Conservation (phyloP, 2,888 invertebrate genomes). For the Clivina fossor region DNA sequence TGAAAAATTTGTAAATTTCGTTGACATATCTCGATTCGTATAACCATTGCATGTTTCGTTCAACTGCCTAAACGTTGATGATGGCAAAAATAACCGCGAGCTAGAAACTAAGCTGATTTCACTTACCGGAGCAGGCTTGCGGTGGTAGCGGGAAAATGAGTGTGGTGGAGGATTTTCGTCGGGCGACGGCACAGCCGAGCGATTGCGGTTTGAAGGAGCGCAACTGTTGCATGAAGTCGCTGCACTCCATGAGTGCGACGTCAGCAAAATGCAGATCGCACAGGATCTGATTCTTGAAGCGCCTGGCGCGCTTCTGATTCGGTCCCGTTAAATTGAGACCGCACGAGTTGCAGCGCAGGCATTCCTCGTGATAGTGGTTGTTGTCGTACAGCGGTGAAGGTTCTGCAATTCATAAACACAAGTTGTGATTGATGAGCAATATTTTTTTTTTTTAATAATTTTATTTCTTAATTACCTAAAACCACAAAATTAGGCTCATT, state of each 20-base stretch:
- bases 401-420: conserved; percentile 62
- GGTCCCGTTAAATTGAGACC: conserved; percentile 90
- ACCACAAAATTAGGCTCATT: too few relatives aligned
- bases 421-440: too few relatives aligned
- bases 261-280: conserved; percentile 96
- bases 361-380: conserved; percentile 97
- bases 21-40: too few relatives aligned
- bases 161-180: conserved; percentile 91
- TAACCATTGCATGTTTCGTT: too few relatives aligned
- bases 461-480: too few relatives aligned
- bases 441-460: too few relatives aligned
- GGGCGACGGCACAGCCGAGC: conserved; percentile 90
- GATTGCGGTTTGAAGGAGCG: conserved; percentile 95
- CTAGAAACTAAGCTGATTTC: too few relatives aligned
- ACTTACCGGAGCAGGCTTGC: conserved; percentile 88
- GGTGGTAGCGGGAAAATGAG: conserved; percentile 92
- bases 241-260: conserved; percentile 96
- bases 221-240: conserved; percentile 96
- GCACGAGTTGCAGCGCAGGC: conserved; percentile 94
- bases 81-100: too few relatives aligned
- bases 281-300: conserved; percentile 87
- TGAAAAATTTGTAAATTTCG: too few relatives aligned
- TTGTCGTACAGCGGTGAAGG: conserved; percentile 91
- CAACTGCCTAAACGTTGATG: too few relatives aligned
- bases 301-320: conserved; percentile 66